Base-by-base conservation (phyloP, 2,888 invertebrate genomes). In the Acrobasis repandana region DNA sequence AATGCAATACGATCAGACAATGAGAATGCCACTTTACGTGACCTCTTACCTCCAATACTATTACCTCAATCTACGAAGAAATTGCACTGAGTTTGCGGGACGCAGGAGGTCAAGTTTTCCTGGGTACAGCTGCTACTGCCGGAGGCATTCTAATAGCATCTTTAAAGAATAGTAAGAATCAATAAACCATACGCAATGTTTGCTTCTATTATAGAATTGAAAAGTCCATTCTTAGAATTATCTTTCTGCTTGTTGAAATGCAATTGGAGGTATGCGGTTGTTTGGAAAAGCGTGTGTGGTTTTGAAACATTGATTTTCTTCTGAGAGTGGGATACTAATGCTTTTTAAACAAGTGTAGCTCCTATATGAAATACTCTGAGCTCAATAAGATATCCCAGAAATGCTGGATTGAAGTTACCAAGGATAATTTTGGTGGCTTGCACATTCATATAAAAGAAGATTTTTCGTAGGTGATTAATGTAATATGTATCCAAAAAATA, bases 161-260 rank as follows among this genome's bases (percentile, higher is more conserved):
- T 61, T 64, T 64, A 64, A 67, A 69, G 62, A 66, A 67, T 62
- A 66, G 63, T 63, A 66, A 66, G 69, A 72, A 70, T 68, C 74
- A 75, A 76, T 80, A 76, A 71, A 65, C 68, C 65, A 63, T 70
- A 67, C 62, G 71, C 70, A 72, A 68, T 76, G 74, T 76, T 77
- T 75, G 71, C 67, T 65, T 43, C 57, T 66, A 61, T 68, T 65
- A 69, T 64, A 68, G 67, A 70, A 73, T 68, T 61, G 64, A 72
- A 72, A 58, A 15, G 34, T 18, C 28, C 18, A 58, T 18, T 36
- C 58, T 20, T 36, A 4, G 10, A 56, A 18, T 33, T 9, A 9
- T n/a, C n/a, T n/a, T 14, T 9, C 2, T n/a, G 43, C 4, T 43
- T 51, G 33, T 51, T 33, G 33, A 9, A 51, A 34, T 51, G 51